Base-by-base conservation (phyloP, 2,113 vertebrate species). In the Engystomops pustulosus region DNA sequence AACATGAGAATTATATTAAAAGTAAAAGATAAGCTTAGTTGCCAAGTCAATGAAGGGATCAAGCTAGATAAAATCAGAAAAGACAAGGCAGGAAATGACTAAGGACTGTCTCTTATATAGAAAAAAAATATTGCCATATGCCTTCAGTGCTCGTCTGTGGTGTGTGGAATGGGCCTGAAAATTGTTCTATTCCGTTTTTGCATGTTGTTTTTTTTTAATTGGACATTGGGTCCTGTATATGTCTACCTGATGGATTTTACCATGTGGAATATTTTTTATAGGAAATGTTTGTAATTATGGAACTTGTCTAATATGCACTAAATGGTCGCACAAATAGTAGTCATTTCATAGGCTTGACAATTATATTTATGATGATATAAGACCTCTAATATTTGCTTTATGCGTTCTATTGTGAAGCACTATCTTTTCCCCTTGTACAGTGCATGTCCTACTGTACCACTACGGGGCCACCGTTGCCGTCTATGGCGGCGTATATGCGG, bases 31-130 rank as follows among this genome's bases (percentile, higher is more conserved):
- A 75, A 76, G 55, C 55, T 58, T 67, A 74, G 70, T 38, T 83
- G 55, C 71, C 58, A 83, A 83, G 71, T 76, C 65, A 83, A 38
- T 51, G 44, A 76, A 76, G 55, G 58, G 81, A 76, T 83, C 70
- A 49, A 67, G 20, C 45, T 83, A 36, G 81, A 83, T 83, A 83
- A 83, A 67, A 76, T 83, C 70, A 67, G 81, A 51, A 76, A 25
- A 69, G 79, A 81, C 79, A 83, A n/a, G 81, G 27, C 41, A 76
- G 71, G 81, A 83, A 83, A 76, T 83, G 58, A 65, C 55, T 49
- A 65, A 67, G 58, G 44, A 80, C 78, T 41, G 51, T 78, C 11
- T 78, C 34, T n/a, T n/a, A n/a, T n/a, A n/a, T n/a, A n/a, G n/a
- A n/a, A n/a, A n/a, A n/a, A n/a, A n/a, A n/a, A n/a, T n/a, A n/a